Conservation (phyloP, 2,797 vertebrate species). For the Parambassis ranga region DNA sequence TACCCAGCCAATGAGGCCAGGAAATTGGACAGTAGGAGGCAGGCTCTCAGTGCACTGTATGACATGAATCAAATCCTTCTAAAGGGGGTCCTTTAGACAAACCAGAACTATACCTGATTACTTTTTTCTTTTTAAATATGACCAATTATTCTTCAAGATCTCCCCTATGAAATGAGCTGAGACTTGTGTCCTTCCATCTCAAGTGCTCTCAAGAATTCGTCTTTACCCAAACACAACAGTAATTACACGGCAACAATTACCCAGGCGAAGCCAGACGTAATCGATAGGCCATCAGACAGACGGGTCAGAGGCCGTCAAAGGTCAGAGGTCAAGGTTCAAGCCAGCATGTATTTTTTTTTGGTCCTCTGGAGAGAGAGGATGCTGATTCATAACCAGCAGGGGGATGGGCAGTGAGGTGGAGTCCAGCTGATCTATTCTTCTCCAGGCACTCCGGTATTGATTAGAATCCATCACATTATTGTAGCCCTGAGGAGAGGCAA, state of each 20-base stretch:
- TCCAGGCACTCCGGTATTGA: constrained; percentile 70
- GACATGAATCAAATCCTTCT: constrained; percentile 57
- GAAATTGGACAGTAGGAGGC: constrained; percentile 67
- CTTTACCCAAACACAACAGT: constrained; percentile 56
- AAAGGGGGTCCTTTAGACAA: constrained; percentile 52
- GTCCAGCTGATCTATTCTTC: constrained; percentile 71
- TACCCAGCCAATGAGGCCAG: constrained; percentile 71
- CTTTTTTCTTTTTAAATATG: constrained; percentile 60
- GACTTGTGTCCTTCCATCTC: constrained; percentile 24
- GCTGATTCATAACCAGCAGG: constrained; percentile 74
- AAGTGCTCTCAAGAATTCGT: constrained; percentile 29
- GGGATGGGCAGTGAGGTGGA: constrained; percentile 63
- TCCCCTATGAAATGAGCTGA: constrained; percentile 45
- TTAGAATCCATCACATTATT: constrained; percentile 62
- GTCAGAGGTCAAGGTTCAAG: constrained; percentile 74
- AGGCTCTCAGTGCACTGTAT: constrained; percentile 39
- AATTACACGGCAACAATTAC: constrained; percentile 78
- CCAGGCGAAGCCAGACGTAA: constrained; percentile 79
- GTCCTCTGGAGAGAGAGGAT: constrained; percentile 67
- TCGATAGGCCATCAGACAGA: constrained; percentile 87
- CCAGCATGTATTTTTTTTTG: constrained; percentile 32
- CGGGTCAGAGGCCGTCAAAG: constrained; percentile 69
- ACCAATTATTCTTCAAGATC: constrained; percentile 54
- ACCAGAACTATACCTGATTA: constrained; percentile 58
- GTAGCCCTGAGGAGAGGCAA: constrained; percentile 62